phyloP scores from a whole-genome alignment of 1,140 invertebrate genomes.

The Andrena cerasifolii region DNA sequence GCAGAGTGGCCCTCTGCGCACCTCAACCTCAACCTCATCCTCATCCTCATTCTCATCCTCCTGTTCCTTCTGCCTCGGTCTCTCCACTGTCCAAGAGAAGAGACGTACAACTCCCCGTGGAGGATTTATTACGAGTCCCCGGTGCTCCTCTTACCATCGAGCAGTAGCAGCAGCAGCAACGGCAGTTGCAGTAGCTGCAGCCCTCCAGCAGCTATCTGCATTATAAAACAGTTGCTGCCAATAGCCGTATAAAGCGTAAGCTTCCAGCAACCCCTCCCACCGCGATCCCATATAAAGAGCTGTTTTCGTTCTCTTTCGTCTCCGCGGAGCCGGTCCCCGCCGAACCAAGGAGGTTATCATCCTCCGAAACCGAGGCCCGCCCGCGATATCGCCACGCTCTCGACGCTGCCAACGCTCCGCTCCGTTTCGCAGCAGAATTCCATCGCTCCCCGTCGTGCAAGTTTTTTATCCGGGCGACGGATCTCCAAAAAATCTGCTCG shows the following conservation, averaged over 20 bases:
- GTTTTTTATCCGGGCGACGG: conserved; percentile 65
- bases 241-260: conserved; percentile 77
- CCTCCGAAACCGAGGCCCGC: conserved; percentile 27
- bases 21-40: conserved; percentile 37
- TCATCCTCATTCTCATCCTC: conserved; percentile 42
- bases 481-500: conserved; percentile 42
- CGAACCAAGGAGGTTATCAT: conserved; percentile 31
- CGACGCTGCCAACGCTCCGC: not conserved
- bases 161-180: conserved; percentile 47
- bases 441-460: conserved; percentile 40
- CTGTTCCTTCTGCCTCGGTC: conserved; percentile 45
- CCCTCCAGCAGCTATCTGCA: conserved; percentile 73
- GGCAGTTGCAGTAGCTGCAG: conserved; percentile 46
- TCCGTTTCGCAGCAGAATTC: conserved; percentile 8
- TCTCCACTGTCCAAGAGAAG: conserved; percentile 68
- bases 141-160: conserved; percentile 61
- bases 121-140: conserved; percentile 78
- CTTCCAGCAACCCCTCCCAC: conserved; percentile 59
- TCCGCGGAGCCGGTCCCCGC: conserved; percentile 30
- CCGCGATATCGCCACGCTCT: conserved; percentile 22
- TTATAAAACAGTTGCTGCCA: conserved; percentile 79
- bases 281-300: conserved; percentile 52
- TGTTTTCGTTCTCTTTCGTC: conserved; percentile 37
- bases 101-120: conserved; percentile 75
- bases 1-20: conserved; percentile 39